Evolutionary conservation across 2,888 invertebrate genomes (phyloP).

Genomic region (Meghimatium bilineatum): DNA sequence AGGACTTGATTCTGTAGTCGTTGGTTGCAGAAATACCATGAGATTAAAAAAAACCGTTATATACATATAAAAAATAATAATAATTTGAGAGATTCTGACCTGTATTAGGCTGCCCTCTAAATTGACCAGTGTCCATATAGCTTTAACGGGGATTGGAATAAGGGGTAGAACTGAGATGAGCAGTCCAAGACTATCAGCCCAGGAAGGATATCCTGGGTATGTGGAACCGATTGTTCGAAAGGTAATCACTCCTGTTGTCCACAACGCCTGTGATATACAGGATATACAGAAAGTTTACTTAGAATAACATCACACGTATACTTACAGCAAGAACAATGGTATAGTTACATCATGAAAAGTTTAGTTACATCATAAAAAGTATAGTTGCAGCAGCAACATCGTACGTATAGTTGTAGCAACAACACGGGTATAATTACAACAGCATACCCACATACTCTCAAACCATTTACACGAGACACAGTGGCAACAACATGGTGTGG

Average conservation of each 20-base stretch:
- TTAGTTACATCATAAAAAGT: background rate
- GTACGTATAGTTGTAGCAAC: background rate
- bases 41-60: no score
- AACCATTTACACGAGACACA: no score
- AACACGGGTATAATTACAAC: no score
- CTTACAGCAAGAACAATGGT: background rate
- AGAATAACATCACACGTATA: no score
- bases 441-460: no score
- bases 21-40: background rate
- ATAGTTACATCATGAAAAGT: background rate
- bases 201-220: conserved; percentile 39
- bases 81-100: conserved; percentile 11
- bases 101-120: conserved; percentile 25
- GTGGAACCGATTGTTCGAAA: conserved; percentile 30
- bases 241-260: conserved; percentile 44
- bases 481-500: no score
- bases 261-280: conserved; percentile 34
- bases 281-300: no score
- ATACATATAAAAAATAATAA: no score
- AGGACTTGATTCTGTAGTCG: no score
- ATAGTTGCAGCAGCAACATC: background rate
- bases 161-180: conserved; percentile 47
- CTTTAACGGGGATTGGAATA: conserved; percentile 44
- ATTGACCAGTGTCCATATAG: conserved; percentile 25
- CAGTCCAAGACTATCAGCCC: conserved; percentile 45